phyloP scores from a whole-genome alignment of 2,797 vertebrate genomes.

The Poliocrania exsul region DNA sequence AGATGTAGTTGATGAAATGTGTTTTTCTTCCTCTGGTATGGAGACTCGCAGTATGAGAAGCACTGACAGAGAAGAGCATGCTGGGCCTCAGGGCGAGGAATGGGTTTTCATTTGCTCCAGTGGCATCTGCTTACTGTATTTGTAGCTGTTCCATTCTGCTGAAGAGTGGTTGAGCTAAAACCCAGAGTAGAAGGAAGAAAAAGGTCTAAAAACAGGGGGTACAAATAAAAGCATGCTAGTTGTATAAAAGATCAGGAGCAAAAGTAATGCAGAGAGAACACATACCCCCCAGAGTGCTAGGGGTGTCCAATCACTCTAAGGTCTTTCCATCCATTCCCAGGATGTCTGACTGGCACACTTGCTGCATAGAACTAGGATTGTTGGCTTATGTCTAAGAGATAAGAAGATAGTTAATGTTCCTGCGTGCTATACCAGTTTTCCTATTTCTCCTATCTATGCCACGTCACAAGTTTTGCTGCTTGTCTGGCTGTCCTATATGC shows the following conservation, averaged over 20 bases:
- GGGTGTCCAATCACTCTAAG: not conserved
- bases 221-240: not conserved
- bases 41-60: not conserved
- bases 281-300: not conserved
- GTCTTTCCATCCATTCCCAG: not conserved
- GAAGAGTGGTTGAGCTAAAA: slow-evolving; percentile 19
- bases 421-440: not conserved
- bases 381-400: not conserved
- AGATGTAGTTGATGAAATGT: not conserved
- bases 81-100: slow-evolving; percentile 19
- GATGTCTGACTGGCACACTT: not conserved
- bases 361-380: not conserved
- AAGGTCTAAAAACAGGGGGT: not conserved
- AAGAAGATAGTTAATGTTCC: not conserved
- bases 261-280: not conserved
- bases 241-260: not conserved
- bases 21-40: not conserved
- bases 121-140: slow-evolving; percentile 40
- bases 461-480: not conserved
- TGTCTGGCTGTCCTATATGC: not conserved
- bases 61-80: slow-evolving; percentile 41
- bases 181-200: not conserved
- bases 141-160: slow-evolving; percentile 13
- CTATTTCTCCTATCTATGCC: not conserved
- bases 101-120: slow-evolving; percentile 54